phyloP scores from a whole-genome alignment of 1,140 invertebrate genomes.

The Drosophila bocqueti region DNA sequence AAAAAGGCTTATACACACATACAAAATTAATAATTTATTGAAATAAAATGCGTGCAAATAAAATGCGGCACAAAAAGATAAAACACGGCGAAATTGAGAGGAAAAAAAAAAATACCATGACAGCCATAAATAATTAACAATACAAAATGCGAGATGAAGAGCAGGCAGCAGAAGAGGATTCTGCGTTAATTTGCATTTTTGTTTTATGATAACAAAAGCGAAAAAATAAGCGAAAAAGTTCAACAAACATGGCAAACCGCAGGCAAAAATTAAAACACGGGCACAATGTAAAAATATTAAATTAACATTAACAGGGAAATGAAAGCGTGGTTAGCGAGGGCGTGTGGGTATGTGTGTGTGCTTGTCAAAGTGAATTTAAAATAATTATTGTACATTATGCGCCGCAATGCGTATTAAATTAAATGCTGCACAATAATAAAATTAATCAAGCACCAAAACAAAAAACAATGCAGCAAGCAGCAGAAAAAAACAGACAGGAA shows the following conservation, averaged over 20 bases:
- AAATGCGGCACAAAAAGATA: constrained; percentile 45
- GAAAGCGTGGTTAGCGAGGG: constrained; percentile 23
- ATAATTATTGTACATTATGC: constrained; percentile 81
- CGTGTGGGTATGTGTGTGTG: constrained; percentile 7
- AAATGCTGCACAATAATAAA: constrained; percentile 79
- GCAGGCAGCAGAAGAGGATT: constrained; percentile 43
- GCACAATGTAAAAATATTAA: constrained; percentile 82
- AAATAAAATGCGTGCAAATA: constrained; percentile 65
- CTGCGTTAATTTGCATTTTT: constrained; percentile 82
- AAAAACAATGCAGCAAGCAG: constrained; percentile 26
- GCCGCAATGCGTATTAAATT: constrained; percentile 78
- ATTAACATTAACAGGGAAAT: constrained; percentile 77
- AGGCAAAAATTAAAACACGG: constrained; percentile 75
- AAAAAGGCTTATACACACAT: constrained; percentile 4
- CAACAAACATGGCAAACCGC: constrained; percentile 64
- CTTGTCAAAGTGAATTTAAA: constrained; percentile 84
- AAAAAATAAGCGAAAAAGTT: constrained; percentile 36
- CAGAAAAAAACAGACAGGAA: constrained; percentile 12
- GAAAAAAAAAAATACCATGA: constrained; percentile 55
- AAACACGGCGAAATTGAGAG: constrained; percentile 23
- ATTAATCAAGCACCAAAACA: constrained; percentile 69
- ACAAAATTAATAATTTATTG: constrained; percentile 76
- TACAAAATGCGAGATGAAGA: constrained; percentile 63
- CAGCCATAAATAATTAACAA: constrained; percentile 79
- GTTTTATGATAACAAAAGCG: constrained; percentile 70